phyloP scores from a whole-genome alignment of 1,140 invertebrate species.

The Drosophila murphyi region DNA sequence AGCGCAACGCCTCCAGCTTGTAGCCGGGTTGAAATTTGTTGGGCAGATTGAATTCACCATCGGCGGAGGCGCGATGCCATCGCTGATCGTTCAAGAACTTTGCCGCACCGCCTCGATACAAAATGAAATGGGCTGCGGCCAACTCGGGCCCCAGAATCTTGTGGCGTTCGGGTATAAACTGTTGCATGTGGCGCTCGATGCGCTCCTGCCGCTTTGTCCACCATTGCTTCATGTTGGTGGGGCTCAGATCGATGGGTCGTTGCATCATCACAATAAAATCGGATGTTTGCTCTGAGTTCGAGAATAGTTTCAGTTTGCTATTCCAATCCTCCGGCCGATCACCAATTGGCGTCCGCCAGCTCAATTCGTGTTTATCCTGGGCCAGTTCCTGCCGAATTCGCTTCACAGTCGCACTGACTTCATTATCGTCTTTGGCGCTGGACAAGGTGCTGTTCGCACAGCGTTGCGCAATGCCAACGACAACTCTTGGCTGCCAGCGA shows the following conservation, averaged over 20 bases:
- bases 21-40: conserved; percentile 85
- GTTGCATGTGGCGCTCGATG: conserved; percentile 82
- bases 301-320: conserved; percentile 84
- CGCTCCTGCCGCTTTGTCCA: conserved; percentile 79
- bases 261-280: conserved; percentile 84
- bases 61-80: conserved; percentile 86
- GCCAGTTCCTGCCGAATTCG: conserved; percentile 67
- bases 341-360: conserved; percentile 84
- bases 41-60: conserved; percentile 86
- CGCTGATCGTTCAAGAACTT: conserved; percentile 85
- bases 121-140: conserved; percentile 90
- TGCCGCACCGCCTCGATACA: conserved; percentile 88
- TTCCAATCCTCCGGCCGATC: conserved; percentile 84
- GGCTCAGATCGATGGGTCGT: conserved; percentile 84
- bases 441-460: conserved; percentile 34
- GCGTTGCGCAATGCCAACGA: conserved; percentile 1
- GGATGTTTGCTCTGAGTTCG: conserved; percentile 81
- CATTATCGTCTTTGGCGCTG: conserved; percentile 26
- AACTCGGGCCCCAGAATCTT: conserved; percentile 88
- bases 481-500: conserved; percentile 3
- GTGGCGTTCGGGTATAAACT: conserved; percentile 85
- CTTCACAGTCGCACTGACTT: conserved; percentile 66
- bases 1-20: conserved; percentile 89
- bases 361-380: conserved; percentile 79
- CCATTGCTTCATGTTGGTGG: conserved; percentile 84